Conservation (phyloP, 1,140 invertebrate species). For the Dendrolimus kikuchii region DNA sequence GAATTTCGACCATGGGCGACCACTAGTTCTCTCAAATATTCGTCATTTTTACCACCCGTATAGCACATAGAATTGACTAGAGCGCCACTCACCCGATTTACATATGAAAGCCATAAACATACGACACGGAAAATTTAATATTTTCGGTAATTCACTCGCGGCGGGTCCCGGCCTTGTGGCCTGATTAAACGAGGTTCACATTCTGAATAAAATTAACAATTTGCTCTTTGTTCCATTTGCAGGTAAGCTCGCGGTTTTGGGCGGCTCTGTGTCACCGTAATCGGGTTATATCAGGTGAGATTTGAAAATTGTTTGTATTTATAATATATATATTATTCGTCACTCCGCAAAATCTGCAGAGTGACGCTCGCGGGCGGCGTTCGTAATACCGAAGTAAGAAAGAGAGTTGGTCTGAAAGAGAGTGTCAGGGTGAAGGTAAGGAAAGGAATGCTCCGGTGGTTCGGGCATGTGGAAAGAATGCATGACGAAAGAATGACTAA, state of each 20-base stretch:
- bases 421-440: no score
- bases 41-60: background rate
- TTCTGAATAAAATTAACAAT: slow-evolving; percentile 33
- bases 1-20: background rate
- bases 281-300: no score
- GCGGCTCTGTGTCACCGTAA: no score
- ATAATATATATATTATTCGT: no score
- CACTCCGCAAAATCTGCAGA: no score
- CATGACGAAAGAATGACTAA: no score
- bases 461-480: no score
- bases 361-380: no score
- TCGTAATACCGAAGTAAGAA: no score
- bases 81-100: slow-evolving; percentile 28
- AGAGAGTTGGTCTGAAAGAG: no score
- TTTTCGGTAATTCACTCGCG: slow-evolving; percentile 55
- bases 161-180: slow-evolving; percentile 32
- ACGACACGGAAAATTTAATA: slow-evolving; percentile 61
- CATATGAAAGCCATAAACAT: slow-evolving; percentile 57
- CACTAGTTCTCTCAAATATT: background rate
- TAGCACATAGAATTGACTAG: slow-evolving; percentile 5
- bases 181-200: slow-evolving; percentile 35
- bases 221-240: slow-evolving; percentile 27
- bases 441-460: no score
- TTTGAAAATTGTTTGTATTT: no score
- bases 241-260: slow-evolving; percentile 26